Evolutionary conservation across 2,113 vertebrate species (phyloP), one percentile per base, ranked within the genome.

Genomic region (Himantopus leucocephalus): DNA sequence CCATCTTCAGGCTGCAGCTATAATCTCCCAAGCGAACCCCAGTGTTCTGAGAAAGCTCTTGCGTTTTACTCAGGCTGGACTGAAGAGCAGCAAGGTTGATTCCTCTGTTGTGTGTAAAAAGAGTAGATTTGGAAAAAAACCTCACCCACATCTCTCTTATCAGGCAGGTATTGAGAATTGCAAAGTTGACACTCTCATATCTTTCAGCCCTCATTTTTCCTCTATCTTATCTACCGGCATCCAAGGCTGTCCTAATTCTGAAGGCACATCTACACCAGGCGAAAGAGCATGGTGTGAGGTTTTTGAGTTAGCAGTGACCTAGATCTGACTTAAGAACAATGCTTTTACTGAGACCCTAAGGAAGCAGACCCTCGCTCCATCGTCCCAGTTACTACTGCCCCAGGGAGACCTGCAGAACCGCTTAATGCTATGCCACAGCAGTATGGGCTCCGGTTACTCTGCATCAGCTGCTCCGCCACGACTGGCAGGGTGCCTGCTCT

Each of bases 291-390:
- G 64, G 56, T 91, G 94, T 84, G 89, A 86, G 73, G n/a, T 22
- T 84, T 96, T 84, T 95, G 63, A 94, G 59, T 68, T 76, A 85
- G 71, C 58, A 66, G 64, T 95, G 93, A 96, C 93, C 88, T 91
- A 86, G 68, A 77, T 91, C 63, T 96, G 85, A 62, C 50, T 88
- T 55, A 30, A 77, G 73, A 94, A 84, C 68, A 63, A 47, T 63
- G 76, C 59, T 79, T 90, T 92, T 88, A 59, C 81, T 64, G 75
- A 68, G 88, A 90, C 53, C 66, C 88, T 48, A 35, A 92, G 88
- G 85, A 90, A 94, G 71, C 67, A 96, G 90, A 85, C 74, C 90
- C 68, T 88, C 0, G 0, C 30, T 90, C 45, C 58, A 18, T 71
- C 8, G 1, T 59, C 55, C 80, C 74, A 68, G 56, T 75, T 64